phyloP scores from a whole-genome alignment of 2,113 vertebrate species.

The Chaenogobius annularis region DNA sequence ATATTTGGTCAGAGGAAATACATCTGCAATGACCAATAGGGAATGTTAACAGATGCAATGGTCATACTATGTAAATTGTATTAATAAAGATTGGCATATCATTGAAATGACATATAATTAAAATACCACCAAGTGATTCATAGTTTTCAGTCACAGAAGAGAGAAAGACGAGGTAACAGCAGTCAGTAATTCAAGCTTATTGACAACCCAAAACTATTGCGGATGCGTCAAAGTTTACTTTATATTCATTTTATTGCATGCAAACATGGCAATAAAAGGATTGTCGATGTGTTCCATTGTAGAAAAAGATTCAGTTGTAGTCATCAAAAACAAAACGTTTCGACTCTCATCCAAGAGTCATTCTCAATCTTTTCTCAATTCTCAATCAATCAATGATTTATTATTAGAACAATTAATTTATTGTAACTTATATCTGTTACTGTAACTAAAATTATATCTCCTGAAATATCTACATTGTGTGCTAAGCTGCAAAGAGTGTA shows the following conservation, averaged over 20 bases:
- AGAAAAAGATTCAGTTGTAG: too few relatives aligned
- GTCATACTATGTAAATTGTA: not conserved
- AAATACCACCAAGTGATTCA: not conserved
- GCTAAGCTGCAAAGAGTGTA: not conserved
- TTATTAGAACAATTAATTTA: too few relatives aligned
- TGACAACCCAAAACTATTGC: not conserved
- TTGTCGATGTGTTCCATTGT: too few relatives aligned
- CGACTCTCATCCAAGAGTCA: too few relatives aligned
- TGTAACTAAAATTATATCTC: too few relatives aligned
- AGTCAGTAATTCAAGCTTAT: not conserved
- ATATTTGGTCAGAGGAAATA: not conserved
- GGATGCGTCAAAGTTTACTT: not conserved
- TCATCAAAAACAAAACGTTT: too few relatives aligned
- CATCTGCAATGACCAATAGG: not conserved
- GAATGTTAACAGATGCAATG: slow-evolving; percentile 2
- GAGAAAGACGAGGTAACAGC: not conserved
- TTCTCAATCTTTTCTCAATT: too few relatives aligned
- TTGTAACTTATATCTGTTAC: too few relatives aligned
- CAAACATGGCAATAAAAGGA: too few relatives aligned
- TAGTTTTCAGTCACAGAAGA: not conserved
- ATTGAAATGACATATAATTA: not conserved
- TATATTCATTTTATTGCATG: not conserved
- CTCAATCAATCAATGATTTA: too few relatives aligned
- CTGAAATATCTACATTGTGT: not conserved
- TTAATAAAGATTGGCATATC: not conserved